A percentile compares a stretch with the other conserved stretches of the same genome.
These are phyloP conservation scores for Discoglossus pictus DNA, from an alignment of 2,797 vertebrate species.

Conservation along the genomic window DNA sequence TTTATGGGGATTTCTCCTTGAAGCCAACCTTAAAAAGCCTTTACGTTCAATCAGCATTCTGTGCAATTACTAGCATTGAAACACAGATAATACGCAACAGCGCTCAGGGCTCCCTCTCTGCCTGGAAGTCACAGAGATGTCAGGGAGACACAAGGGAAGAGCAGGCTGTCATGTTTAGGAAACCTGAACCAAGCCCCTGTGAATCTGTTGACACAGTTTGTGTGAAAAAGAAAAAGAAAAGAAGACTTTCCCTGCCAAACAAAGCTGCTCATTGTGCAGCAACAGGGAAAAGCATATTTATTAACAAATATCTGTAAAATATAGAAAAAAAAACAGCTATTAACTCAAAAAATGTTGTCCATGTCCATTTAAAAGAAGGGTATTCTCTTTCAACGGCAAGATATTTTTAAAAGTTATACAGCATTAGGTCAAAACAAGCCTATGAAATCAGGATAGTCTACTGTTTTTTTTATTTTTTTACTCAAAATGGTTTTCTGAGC, in stretches of 20 bases:
- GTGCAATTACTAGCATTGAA: slow-evolving; percentile 15
- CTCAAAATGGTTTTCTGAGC: too few species aligned
- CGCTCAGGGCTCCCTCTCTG: slow-evolving; percentile 1
- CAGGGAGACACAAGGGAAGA: slow-evolving; percentile 5
- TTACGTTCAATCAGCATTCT: slow-evolving; percentile 32
- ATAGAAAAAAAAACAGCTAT: too few species aligned
- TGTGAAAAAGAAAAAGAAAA: slow-evolving; percentile 15
- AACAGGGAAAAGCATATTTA: slow-evolving; percentile 6
- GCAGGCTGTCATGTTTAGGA: slow-evolving; percentile 25
- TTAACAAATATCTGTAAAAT: too few species aligned
- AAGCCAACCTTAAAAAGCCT: slow-evolving; percentile 50
- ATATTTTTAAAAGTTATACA: too few species aligned
- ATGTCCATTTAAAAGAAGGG: too few species aligned
- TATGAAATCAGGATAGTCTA: too few species aligned
- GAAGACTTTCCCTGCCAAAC: slow-evolving; percentile 1
- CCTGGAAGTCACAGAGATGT: slow-evolving; percentile 37
- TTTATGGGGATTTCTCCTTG: slow-evolving; percentile 51
- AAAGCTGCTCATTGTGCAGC: neutral
- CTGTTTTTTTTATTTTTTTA: too few species aligned
- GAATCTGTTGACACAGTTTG: slow-evolving; percentile 15
- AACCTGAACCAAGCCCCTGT: neutral
- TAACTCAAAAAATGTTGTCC: too few species aligned
- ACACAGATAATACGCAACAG: neutral
- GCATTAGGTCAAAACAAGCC: too few species aligned
- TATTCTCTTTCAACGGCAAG: too few species aligned